Evolutionary conservation across 1,140 invertebrate species (phyloP), one percentile per base, ranked within the genome.

Genomic region (Argopecten irradians): DNA sequence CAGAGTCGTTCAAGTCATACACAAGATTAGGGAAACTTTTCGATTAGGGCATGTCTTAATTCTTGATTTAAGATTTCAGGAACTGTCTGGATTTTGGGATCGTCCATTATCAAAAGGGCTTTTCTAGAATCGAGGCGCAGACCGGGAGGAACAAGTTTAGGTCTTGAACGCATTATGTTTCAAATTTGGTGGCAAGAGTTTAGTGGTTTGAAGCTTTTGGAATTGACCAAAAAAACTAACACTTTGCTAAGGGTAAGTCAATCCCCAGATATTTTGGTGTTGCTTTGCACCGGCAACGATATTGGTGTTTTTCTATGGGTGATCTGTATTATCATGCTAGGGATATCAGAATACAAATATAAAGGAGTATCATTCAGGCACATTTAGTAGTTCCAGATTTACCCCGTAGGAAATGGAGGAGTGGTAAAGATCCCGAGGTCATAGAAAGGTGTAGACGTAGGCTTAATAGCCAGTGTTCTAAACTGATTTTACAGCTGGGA

Each of bases 101-200:
- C 85, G 5, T 86, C 85, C 32, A 55, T 86, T 55, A 39, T 86
- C 9, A 86, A 86, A 85, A 19, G 46, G n/a, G 87, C 87, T 9
- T 88, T 84, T 16, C 0, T 32, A 2, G 36, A 28, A 22, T 33
- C 39, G 13, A 82, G 35, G 34, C 22, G 22, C 22, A 84, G 82
- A 55, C 83, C 83, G 22, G 87, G 87, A 46, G 83, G 83, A 41
- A 83, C 71, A 11, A 71, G 35, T 82, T 36, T 88, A 19, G 43
- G 87, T 0, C 28, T 85, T 19, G 8, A 82, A 32, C 71, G 83
- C 0, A 14, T 88, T 22, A 39, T 41, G n/a, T 28, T 85, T 2
- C 36, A 32, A 1, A 82, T 88, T 35, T 85, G 87, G 87, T 88
- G 83, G 87, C 87, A 85, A 34, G 87, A 83, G 7, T n/a, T 22